A percentile compares a stretch with the other conserved stretches of the same genome.
Evolutionary conservation across 2,797 vertebrate genomes (phyloP).

Genomic region (Chrosomus eos): DNA sequence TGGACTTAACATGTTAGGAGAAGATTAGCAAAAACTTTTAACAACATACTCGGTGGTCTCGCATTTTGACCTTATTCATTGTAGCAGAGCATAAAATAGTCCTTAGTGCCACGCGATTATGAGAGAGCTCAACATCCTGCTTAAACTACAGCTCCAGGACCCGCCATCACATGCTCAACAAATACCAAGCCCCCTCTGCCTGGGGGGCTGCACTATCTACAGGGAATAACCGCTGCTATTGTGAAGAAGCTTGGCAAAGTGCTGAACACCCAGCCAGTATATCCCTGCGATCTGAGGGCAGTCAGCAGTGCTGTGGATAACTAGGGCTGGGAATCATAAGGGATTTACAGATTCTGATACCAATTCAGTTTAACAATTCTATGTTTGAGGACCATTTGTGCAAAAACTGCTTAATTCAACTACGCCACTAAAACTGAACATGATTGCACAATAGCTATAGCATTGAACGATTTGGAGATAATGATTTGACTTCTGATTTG

Average conservation of each 20-base stretch:
- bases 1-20: background rate
- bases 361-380: background rate
- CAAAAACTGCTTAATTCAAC: background rate
- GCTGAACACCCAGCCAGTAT: constrained; percentile 24
- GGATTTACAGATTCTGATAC: constrained; percentile 25
- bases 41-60: background rate
- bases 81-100: background rate
- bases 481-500: background rate
- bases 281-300: constrained; percentile 18
- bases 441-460: background rate
- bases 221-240: constrained; percentile 35
- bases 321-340: background rate
- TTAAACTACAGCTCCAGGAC: constrained; percentile 14
- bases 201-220: constrained; percentile 18
- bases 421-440: background rate
- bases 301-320: constrained; percentile 23
- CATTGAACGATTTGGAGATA: background rate
- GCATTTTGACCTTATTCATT: background rate
- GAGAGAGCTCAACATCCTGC: background rate
- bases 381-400: background rate
- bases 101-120: background rate
- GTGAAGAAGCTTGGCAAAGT: constrained; percentile 41
- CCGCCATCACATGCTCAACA: constrained; percentile 46
- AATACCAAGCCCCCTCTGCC: constrained; percentile 29
- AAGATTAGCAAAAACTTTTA: background rate